A percentile compares a stretch with the other conserved stretches of the same genome.
Evolutionary conservation across 2,113 vertebrate genomes (phyloP).

Genomic region (Gasterosteus aculeatus): DNA sequence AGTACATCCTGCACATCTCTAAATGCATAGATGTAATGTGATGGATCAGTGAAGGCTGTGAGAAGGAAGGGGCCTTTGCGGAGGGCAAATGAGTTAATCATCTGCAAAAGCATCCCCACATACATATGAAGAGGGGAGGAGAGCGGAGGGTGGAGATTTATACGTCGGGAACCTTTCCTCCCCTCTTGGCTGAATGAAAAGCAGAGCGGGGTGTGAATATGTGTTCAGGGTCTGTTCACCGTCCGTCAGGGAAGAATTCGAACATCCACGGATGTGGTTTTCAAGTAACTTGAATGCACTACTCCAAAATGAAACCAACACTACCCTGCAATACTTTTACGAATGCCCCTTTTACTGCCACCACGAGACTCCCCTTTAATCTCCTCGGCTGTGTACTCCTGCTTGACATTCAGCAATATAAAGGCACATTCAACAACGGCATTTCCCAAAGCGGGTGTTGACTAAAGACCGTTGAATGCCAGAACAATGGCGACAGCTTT

Average conservation of each 20-base stretch:
- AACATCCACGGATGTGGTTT: constrained; percentile 23
- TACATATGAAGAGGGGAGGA: constrained; percentile 43
- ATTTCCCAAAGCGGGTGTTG: constrained; percentile 44
- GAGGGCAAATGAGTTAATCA: constrained; percentile 51
- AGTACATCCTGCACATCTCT: constrained; percentile 10
- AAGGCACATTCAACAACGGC: constrained; percentile 20
- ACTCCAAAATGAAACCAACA: constrained; percentile 27
- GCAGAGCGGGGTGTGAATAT: constrained; percentile 32
- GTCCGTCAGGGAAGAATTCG: constrained; percentile 25
- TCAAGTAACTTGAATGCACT: constrained; percentile 12
- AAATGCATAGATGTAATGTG: constrained; percentile 28
- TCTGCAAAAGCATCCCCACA: constrained; percentile 56
- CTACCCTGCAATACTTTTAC: constrained; percentile 13
- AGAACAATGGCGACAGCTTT: constrained; percentile 48
- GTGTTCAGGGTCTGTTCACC: not conserved
- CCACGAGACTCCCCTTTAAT: constrained; percentile 24
- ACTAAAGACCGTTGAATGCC: constrained; percentile 53
- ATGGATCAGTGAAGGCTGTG: constrained; percentile 33
- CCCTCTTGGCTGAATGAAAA: constrained; percentile 44
- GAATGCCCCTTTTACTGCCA: constrained; percentile 26
- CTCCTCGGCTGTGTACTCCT: constrained; percentile 23
- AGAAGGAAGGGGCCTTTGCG: constrained; percentile 21
- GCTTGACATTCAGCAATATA: constrained; percentile 29
- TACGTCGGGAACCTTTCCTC: constrained; percentile 48
- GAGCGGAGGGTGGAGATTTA: constrained; percentile 41